A percentile compares a stretch with the other conserved stretches of the same genome.
Evolutionary conservation across 2,888 invertebrate species (phyloP).

Genomic region (Trimorus sp.): DNA sequence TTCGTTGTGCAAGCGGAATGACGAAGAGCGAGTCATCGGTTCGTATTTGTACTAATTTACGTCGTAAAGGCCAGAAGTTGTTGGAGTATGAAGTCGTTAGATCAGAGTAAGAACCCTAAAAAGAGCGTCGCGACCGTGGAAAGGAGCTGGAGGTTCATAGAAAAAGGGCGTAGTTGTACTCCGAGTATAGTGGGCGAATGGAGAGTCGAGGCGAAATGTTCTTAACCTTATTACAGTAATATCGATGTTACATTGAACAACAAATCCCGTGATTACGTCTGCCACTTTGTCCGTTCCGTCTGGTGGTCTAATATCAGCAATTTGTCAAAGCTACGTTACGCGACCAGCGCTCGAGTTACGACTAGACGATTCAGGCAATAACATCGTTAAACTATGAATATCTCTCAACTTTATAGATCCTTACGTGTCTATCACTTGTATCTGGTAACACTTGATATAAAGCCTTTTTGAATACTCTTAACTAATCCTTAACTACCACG

Average conservation of each 20-base stretch:
- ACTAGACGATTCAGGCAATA: slow-evolving; percentile 61
- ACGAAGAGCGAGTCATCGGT: slow-evolving; percentile 58
- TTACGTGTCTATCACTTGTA: slow-evolving; percentile 56
- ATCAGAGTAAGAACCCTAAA: slow-evolving; percentile 50
- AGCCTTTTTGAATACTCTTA: slow-evolving; percentile 55
- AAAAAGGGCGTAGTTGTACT: slow-evolving; percentile 42
- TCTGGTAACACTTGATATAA: slow-evolving; percentile 59
- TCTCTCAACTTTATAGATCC: slow-evolving; percentile 62
- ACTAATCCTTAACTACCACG: slow-evolving; percentile 54
- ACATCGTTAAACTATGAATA: slow-evolving; percentile 62
- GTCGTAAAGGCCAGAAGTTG: slow-evolving; percentile 56
- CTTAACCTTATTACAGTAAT: slow-evolving; percentile 37
- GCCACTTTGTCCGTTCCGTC: neutral
- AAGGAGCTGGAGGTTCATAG: slow-evolving; percentile 42
- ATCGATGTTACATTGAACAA: slow-evolving; percentile 47
- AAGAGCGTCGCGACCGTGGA: slow-evolving; percentile 19
- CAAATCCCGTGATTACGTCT: neutral
- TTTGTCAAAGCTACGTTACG: slow-evolving; percentile 52
- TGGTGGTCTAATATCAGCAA: slow-evolving; percentile 23
- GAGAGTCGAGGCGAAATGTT: slow-evolving; percentile 22
- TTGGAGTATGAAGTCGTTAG: slow-evolving; percentile 16
- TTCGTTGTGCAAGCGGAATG: slow-evolving; percentile 65
- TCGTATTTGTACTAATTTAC: slow-evolving; percentile 65
- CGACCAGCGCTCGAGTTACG: slow-evolving; percentile 63
- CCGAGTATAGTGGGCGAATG: slow-evolving; percentile 19